phyloP scores from a whole-genome alignment of 2,113 vertebrate species.

The Gracilinanus agilis region DNA sequence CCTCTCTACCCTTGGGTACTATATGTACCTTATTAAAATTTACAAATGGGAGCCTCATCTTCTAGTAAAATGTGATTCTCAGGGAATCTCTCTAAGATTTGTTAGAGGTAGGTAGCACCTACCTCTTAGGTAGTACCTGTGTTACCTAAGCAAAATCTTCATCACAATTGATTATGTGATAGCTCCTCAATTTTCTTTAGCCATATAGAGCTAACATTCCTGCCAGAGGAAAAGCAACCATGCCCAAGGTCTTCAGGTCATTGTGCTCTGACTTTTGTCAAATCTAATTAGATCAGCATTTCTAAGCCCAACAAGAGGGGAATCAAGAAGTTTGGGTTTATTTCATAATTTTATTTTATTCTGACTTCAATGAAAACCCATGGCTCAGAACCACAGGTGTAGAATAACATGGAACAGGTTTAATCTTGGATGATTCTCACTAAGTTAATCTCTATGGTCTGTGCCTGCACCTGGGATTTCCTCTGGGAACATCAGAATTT shows the following conservation, averaged over 20 bases:
- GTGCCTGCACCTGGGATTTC: background rate
- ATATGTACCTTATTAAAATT: background rate
- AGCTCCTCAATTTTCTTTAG: background rate
- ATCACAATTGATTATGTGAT: background rate
- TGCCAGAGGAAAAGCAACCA: background rate
- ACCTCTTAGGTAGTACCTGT: background rate
- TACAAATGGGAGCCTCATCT: background rate
- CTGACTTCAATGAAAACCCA: background rate
- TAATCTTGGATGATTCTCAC: background rate
- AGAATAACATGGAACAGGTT: background rate
- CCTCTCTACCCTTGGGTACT: background rate
- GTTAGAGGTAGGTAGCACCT: background rate
- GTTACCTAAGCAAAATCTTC: background rate
- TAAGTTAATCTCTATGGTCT: background rate
- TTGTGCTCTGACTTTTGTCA: background rate
- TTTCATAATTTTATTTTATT: background rate
- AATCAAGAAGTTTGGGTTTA: background rate
- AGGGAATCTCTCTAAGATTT: background rate
- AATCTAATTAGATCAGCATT: background rate
- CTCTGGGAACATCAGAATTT: background rate
- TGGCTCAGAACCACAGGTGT: background rate
- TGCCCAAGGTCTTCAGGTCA: background rate
- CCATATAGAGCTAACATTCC: background rate
- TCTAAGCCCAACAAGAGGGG: background rate
- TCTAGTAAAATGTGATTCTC: background rate